Base-by-base conservation (phyloP, 1,140 invertebrate species). In the Drosophila suzukii region DNA sequence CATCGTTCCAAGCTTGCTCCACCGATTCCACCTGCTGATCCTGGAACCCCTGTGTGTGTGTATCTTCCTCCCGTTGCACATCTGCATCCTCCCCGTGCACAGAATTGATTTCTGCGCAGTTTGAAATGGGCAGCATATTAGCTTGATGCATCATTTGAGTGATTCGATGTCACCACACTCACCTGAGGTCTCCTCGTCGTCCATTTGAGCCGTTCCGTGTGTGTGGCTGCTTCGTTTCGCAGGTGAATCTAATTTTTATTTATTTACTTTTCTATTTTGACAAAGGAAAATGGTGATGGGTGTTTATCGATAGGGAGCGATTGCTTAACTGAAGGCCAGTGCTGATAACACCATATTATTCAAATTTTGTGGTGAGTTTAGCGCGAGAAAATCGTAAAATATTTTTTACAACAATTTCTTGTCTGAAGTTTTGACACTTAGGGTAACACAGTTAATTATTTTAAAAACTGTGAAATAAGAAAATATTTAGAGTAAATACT, bases 151-250 rank as follows among this genome's bases (percentile, higher is more conserved):
- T n/a, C 12, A 5, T 4, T 39, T n/a, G 0, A 13, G 0, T 1
- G 5, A 8, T 13, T 27, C 11, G 0, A 15, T 3, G 12, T 6
- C 1, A 12, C 8, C 1, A 15, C 1, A 32, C 44, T 27, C 44
- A 86, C 82, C 78, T 73, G 71, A 56, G 11, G 75, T 43, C 30
- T 88, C 82, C 24, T 88, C 82, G n/a, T 75, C 83, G 54, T 86
- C 82, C 82, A 86, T 86, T 68, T 71, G 38, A 34, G 15, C 50
- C 10, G 50, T 50, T 36, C 32, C 12, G 2, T 7, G 38, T 20
- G 11, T 70, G 57, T 82, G 20, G 36, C 15, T 53, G 15, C 44
- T 46, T n/a, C 15, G 39, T 43, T 58, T 63, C 27, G 8, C 6
- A 20, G 13, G 24, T 57, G 17, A 53, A 15, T 30, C 12, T 24